Evolutionary conservation across 37 sponge, comb jelly and placozoan species (phyloP).

Genomic region (Ianthella basta): DNA sequence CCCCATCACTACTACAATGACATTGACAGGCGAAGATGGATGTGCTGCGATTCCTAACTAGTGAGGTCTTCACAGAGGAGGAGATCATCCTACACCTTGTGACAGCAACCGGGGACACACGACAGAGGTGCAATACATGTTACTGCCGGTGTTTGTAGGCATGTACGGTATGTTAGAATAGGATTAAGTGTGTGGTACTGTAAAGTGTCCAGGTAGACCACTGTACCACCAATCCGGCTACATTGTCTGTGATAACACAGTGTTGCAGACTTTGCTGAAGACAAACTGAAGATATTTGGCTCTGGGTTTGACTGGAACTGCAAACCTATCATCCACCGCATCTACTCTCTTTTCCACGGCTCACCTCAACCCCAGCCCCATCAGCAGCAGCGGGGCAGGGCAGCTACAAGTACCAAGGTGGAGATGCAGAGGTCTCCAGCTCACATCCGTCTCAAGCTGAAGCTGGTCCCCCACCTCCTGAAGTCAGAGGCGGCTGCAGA

Average conservation of each 20-base stretch:
- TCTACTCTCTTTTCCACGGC: slow-evolving; percentile 56
- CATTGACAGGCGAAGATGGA: slow-evolving; percentile 47
- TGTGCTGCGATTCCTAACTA: slow-evolving; percentile 45
- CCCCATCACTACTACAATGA: too few species aligned
- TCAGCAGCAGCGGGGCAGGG: neutral
- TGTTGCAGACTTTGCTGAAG: slow-evolving; percentile 60
- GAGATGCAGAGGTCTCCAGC: slow-evolving; percentile 37
- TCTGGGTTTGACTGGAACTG: slow-evolving; percentile 48
- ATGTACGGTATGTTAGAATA: too few species aligned
- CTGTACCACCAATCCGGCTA: too few species aligned
- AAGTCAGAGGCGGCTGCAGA: slow-evolving; percentile 62
- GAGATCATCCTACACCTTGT: slow-evolving; percentile 54
- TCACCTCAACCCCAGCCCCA: slow-evolving; percentile 22
- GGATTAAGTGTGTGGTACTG: too few species aligned
- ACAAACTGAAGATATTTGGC: slow-evolving; percentile 32
- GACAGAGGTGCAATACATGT: slow-evolving; percentile 41
- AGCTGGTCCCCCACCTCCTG: slow-evolving; percentile 40
- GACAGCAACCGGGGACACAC: slow-evolving; percentile 60
- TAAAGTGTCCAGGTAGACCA: too few species aligned
- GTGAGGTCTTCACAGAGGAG: slow-evolving; percentile 49
- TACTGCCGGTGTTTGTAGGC: too few species aligned
- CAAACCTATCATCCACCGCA: slow-evolving; percentile 1
- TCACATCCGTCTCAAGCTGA: slow-evolving; percentile 49
- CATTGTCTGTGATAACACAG: neutral
- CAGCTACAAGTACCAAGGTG: neutral